Evolutionary conservation across 2,113 vertebrate genomes (phyloP), one percentile per base, ranked within the genome.

Genomic region (Sander lucioperca): DNA sequence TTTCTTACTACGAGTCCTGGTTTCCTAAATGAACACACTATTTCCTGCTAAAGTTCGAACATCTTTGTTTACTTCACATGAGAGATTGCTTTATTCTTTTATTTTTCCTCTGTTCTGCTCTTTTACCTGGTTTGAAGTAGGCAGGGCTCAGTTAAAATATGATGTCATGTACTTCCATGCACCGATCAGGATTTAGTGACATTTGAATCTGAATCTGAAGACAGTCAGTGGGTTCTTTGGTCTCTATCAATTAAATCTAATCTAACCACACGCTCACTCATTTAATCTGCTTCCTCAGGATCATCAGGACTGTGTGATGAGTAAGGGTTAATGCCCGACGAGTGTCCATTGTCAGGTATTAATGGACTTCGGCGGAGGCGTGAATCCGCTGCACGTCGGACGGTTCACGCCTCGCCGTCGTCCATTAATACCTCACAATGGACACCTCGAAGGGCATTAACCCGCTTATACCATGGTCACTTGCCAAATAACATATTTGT

Each of bases 171-270:
- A n/a, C 15, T 6, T 30, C 1, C 21, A 0, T 69, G 39, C 45
- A 62, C 65, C 70, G 58, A 63, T 76, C 74, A 69, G 43, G 45
- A 65, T 74, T 27, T 16, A 47, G 48, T 30, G n/a, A 0, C 6
- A 7, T 63, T 45, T 50, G 10, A 25, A 56, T 63, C 0, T 4
- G 10, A 11, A 43, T 62, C 1, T 4, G 5, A 12, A 36, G 15
- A 25, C n/a, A 14, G 47, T 39, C 19, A 25, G 39, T 63, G 1
- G 21, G 36, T 59, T 50, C 14, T 27, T 10, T 47, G 21, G 50
- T 61, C 11, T 1, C n/a, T 0, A 21, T 64, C 33, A 47, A 0
- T 80, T 19, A 69, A 53, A 69, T 43, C 11, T 48, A n/a, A 48
- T 56, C 16, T 1, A 56, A 33, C 36, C 33, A 51, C 59, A 56